Evolutionary conservation across 2,888 invertebrate species (phyloP).

Genomic region (Lepeophtheirus nordmannii): DNA sequence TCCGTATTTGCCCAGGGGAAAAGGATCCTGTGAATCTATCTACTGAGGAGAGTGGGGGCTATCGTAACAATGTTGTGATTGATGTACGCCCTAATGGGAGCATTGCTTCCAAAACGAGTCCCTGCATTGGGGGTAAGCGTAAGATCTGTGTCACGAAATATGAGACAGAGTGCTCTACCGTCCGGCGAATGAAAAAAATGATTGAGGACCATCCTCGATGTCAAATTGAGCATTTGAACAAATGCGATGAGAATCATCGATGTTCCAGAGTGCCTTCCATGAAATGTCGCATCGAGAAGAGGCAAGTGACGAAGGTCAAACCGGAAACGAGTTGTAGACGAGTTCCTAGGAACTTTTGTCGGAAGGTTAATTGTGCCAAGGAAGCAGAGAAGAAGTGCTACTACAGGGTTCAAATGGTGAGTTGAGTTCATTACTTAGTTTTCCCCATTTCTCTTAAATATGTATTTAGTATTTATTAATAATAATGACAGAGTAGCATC

Average conservation of each 20-base stretch:
- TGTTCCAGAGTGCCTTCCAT: conserved; percentile 13
- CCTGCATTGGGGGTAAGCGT: conserved; percentile 13
- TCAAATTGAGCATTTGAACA: conserved; percentile 10
- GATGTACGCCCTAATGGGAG: conserved; percentile 8
- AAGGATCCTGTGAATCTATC: conserved; percentile 2
- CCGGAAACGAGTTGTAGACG: conserved; percentile 10
- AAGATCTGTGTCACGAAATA: conserved; percentile 14
- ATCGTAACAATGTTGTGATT: conserved; percentile 7
- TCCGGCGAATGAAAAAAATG: background rate
- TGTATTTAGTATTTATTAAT: too few relatives aligned
- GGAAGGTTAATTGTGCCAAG: conserved; percentile 9
- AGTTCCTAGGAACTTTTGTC: conserved; percentile 5
- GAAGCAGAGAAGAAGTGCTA: conserved; percentile 7
- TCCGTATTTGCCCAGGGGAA: conserved; percentile 12
- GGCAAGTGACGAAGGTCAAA: conserved; percentile 10
- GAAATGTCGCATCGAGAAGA: conserved; percentile 11
- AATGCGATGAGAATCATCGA: background rate
- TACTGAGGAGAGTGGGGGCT: background rate
- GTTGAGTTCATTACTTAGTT: background rate
- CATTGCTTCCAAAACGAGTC: background rate
- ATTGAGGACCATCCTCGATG: conserved; percentile 14
- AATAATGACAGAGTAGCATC: too few relatives aligned
- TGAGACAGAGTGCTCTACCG: conserved; percentile 4
- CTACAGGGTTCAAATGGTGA: conserved; percentile 14
- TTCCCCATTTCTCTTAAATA: too few relatives aligned